Evolutionary conservation across 2,113 vertebrate genomes (phyloP), one percentile per base, ranked within the genome.

Genomic region (Nematolebias whitei): DNA sequence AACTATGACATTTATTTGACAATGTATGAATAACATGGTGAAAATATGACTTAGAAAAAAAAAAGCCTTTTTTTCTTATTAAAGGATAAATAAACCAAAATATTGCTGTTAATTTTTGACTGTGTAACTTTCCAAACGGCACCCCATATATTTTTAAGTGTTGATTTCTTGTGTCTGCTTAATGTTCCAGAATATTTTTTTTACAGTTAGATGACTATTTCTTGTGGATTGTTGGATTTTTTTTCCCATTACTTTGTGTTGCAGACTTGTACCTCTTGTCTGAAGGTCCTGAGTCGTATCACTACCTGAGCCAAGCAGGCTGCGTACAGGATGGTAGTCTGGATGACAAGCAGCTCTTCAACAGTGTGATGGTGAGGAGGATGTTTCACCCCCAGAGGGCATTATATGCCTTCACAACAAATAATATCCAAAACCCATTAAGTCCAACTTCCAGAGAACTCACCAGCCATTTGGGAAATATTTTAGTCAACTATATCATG

Each of bases 271-370:
- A 95, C 68, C 89, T 89, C 53, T 91, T 97, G 66, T 90, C 90
- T 5, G 94, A 95, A 24, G 87, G 81, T 70, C 90, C 95, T 0
- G 92, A 94, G 76, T 81, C 76, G 0, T 95, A 96, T 10, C 93
- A 67, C 71, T 97, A 96, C 87, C 90, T 97, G 78, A 94, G 90
- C 74, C 94, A 96, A 83, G 95, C 95, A 4, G 95, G 94, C 38
- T 96, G 96, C 40, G 67, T 93, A 73, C 85, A 89, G 54, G 94
- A 95, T 68, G 88, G 90, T 74, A 94, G 93, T 55, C 85, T 95
- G 73, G 93, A 96, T 67, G 95, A 97, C 53, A 67, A 80, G 62
- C 90, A 94, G 62, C 93, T 96, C 72, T 97, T 94, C 83, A 84
- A 90, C 68, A 95, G 95, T 55, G 94, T 97, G 58, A 95, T 96